Percentiles rank a stretch among this genome's conserved stretches.
Evolutionary conservation across 2,888 invertebrate species (phyloP).

Genomic region (Acanthosepion lycidas): DNA sequence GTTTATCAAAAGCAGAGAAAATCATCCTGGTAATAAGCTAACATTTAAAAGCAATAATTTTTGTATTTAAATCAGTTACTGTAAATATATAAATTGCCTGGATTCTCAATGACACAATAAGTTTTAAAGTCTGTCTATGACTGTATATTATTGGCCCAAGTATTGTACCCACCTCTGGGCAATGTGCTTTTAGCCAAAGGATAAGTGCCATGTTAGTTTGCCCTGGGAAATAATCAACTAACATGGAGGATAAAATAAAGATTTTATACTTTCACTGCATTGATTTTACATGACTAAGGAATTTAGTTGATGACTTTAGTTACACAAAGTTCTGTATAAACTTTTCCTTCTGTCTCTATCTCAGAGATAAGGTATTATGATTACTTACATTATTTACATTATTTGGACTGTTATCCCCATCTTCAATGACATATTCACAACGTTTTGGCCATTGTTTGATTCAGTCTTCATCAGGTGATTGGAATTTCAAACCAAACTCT

Average conservation of each 20-base stretch:
- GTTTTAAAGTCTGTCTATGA: not conserved
- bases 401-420: too few species aligned
- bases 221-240: not conserved
- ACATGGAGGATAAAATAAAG: not conserved
- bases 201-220: not conserved
- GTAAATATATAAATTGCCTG: not conserved
- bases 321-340: too few species aligned
- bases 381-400: too few species aligned
- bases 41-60: not conserved
- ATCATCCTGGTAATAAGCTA: not conserved
- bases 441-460: too few species aligned
- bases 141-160: not conserved
- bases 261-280: not conserved
- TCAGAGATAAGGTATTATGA: too few species aligned
- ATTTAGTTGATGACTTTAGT: too few species aligned
- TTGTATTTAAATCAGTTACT: not conserved
- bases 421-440: too few species aligned
- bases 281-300: not conserved
- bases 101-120: not conserved
- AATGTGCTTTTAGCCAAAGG: not conserved
- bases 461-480: too few species aligned
- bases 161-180: not conserved
- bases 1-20: not conserved
- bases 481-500: too few species aligned
- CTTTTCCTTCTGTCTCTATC: too few species aligned